Conservation (phyloP, 1,140 invertebrate species). For the Macrobrachium rosenbergii region DNA sequence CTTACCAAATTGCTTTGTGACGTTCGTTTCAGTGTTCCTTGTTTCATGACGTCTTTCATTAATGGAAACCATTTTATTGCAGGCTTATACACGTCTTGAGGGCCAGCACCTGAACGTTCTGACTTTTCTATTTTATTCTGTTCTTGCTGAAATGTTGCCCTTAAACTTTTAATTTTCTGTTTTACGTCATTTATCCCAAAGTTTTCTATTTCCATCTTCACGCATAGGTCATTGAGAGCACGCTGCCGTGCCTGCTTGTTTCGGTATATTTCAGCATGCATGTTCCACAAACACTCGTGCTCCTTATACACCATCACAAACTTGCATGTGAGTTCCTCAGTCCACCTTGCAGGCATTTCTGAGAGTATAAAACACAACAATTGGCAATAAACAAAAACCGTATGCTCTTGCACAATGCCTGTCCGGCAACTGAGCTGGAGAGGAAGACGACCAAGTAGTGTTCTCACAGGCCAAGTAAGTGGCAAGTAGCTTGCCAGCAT, state of each 20-base stretch:
- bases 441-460: conserved; percentile 17
- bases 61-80: no score
- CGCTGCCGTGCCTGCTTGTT: neutral
- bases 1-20: neutral
- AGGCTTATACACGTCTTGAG: no score
- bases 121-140: no score
- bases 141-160: neutral
- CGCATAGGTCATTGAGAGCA: no score
- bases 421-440: conserved; percentile 17
- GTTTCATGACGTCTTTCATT: no score
- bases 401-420: neutral
- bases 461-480: conserved; percentile 35
- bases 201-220: no score
- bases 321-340: neutral
- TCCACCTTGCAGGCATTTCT: conserved; percentile 28
- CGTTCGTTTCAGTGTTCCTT: neutral
- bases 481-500: neutral
- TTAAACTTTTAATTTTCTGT: no score
- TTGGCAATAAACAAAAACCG: neutral
- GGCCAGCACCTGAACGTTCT: no score
- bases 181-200: no score
- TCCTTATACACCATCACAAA: conserved; percentile 9
- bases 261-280: neutral
- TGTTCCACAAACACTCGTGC: conserved; percentile 29
- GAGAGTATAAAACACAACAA: neutral